phyloP scores from a whole-genome alignment of 53 echinoderm and acorn worm genomes.

The Astropecten irregularis region DNA sequence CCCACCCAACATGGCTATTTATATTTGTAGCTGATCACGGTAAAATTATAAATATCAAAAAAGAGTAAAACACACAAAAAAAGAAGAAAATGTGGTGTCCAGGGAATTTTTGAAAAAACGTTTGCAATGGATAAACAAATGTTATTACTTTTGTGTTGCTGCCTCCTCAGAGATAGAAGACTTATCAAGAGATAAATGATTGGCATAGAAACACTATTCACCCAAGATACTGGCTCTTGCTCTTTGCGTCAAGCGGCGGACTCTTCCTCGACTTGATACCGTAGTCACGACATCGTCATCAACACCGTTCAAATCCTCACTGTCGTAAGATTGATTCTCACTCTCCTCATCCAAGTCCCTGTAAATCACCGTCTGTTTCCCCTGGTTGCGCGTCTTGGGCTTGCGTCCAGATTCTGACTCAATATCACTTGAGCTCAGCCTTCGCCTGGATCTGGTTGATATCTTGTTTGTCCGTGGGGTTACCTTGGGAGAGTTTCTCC shows the following conservation, averaged over 20 bases:
- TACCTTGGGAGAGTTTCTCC: not conserved
- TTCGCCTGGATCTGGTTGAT: not conserved
- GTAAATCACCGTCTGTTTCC: constrained; percentile 70
- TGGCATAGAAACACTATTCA: too few relatives aligned
- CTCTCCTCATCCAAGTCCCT: constrained; percentile 59
- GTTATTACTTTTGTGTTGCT: too few relatives aligned
- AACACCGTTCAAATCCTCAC: constrained; percentile 14
- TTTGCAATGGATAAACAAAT: too few relatives aligned
- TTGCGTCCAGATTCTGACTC: constrained; percentile 34
- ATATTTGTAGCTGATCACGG: too few relatives aligned
- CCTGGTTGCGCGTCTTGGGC: constrained; percentile 74
- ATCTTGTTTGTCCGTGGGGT: not conserved
- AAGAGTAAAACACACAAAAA: too few relatives aligned
- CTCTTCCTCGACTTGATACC: constrained; percentile 77
- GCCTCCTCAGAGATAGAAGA: too few relatives aligned
- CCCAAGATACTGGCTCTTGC: constrained; percentile 62
- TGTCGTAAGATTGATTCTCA: constrained; percentile 51
- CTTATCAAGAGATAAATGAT: too few relatives aligned
- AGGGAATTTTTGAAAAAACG: too few relatives aligned
- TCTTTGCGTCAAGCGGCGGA: constrained; percentile 66
- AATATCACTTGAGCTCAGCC: constrained; percentile 57
- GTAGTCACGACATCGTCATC: constrained; percentile 60
- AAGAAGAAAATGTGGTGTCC: too few relatives aligned
- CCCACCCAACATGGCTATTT: too few relatives aligned
- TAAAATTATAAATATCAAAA: too few relatives aligned